Evolutionary conservation across 2,113 vertebrate species (phyloP).

Genomic region (Hyla sarda): DNA sequence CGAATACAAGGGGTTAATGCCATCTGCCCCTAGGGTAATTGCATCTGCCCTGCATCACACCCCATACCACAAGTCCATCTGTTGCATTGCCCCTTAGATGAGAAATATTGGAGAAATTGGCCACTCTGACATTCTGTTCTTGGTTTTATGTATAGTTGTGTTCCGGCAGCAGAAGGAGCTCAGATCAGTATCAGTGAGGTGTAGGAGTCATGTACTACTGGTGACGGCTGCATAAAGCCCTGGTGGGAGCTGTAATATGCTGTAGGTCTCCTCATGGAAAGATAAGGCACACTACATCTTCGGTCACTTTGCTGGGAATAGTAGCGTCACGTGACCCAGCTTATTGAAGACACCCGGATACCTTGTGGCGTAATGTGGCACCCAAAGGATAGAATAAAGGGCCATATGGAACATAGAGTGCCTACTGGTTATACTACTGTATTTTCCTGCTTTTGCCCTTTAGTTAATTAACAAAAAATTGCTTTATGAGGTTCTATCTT

Average conservation of each 20-base stretch:
- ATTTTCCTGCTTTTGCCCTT: not conserved
- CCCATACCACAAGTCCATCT: too few relatives aligned
- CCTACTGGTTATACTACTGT: not conserved
- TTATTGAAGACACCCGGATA: not conserved
- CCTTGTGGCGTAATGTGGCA: too few relatives aligned
- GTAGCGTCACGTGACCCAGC: not conserved
- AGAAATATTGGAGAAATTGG: not conserved
- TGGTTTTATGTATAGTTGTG: not conserved
- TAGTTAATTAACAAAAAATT: too few relatives aligned
- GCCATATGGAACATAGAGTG: not conserved
- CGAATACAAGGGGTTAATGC: too few relatives aligned
- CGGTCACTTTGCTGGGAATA: not conserved
- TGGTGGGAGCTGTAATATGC: not conserved
- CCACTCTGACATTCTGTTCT: not conserved
- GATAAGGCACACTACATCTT: not conserved
- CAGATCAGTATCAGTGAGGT: not conserved
- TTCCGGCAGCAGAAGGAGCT: not conserved
- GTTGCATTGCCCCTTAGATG: not conserved
- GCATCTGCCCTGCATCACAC: too few relatives aligned
- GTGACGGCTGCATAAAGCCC: not conserved
- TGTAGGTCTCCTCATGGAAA: not conserved
- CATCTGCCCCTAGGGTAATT: too few relatives aligned
- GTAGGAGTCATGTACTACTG: not conserved
- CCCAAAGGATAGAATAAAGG: not conserved
- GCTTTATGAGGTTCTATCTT: too few relatives aligned